Base-by-base conservation (phyloP, 2,113 vertebrate genomes). In the Rana temporaria region DNA sequence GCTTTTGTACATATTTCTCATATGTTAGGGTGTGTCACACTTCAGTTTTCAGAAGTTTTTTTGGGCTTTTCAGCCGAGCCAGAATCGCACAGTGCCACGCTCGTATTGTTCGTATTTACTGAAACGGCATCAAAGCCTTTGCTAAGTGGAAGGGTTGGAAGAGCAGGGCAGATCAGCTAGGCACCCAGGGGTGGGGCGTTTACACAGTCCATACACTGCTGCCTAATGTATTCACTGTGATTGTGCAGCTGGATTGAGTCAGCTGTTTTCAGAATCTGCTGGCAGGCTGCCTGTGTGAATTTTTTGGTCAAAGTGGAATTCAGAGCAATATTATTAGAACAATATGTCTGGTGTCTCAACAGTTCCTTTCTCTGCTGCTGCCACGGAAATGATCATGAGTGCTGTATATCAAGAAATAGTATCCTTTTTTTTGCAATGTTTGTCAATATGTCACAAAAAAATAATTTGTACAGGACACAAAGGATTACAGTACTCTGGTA, bases 281-380 rank as follows among this genome's bases (percentile, higher is more conserved):
- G 68, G 78, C 63, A 72, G 62, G 59, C 52, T 76, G 81, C 81
- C 72, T 55, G 22, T 30, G 14, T 20, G 15, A 14, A 24, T 14
- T 14, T 32, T 52, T 82, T 83, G 76, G 53, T 82, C 63, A 16
- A 60, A 68, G 48, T 32, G 30, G 34, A 52, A 65, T 66, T 59
- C 60, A 74, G 26, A 9, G 48, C 48, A 82, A 82, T 82, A 75
- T 82, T 82, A 82, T 82, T 67, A 67, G 80, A 75, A 82, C 30
- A 75, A 19, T 75, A 38, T 73, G 80, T 20, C 67, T 60, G 77
- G 17, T 22, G 66, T 70, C 22, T 76, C 30, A 34, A 62, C 32
- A 8, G 11, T 18, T 83, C 20, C 22, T 59, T 11, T 55, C 38
- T 80, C 56, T 59, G 19, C 17, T 16, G 22, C 48, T 56, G 52